These are phyloP conservation scores for Halocynthia roretzi DNA, from an alignment of 23 tunicate genomes.

Conservation along the genomic window DNA sequence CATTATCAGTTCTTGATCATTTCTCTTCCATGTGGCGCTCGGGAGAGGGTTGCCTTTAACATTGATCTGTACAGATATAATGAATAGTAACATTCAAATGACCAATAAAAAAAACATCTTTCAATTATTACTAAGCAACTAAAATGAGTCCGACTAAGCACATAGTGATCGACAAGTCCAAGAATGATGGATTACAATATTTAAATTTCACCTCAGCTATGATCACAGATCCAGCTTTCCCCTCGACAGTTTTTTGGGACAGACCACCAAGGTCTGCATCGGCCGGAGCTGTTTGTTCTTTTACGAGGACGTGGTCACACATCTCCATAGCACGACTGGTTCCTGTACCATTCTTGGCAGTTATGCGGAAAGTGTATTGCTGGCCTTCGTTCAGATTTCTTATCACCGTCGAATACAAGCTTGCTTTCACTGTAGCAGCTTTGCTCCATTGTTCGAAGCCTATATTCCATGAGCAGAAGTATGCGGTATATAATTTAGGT, in stretches of 20 bases:
- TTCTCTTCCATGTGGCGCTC: slow-evolving; percentile 49
- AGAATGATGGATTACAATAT: neutral
- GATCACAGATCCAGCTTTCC: slow-evolving; percentile 62
- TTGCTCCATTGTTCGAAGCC: slow-evolving; percentile 81
- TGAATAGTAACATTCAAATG: no score
- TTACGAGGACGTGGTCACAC: slow-evolving; percentile 54
- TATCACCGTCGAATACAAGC: slow-evolving; percentile 12
- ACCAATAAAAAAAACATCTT: no score
- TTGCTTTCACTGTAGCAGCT: slow-evolving; percentile 43
- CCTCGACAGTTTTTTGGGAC: slow-evolving; percentile 53
- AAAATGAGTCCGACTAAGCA: no score
- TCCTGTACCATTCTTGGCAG: slow-evolving; percentile 70
- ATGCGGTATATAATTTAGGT: neutral
- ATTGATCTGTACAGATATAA: no score
- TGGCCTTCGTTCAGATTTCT: slow-evolving; percentile 66
- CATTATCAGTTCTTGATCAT: slow-evolving; percentile 55
- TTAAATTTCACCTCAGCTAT: slow-evolving; percentile 9
- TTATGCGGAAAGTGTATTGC: slow-evolving; percentile 67
- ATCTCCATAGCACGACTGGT: slow-evolving; percentile 47
- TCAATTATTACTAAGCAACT: no score
- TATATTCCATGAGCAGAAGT: neutral
- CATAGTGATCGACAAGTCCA: no score
- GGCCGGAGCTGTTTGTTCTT: slow-evolving; percentile 78
- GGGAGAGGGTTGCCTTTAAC: slow-evolving; percentile 81
- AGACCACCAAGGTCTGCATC: slow-evolving; percentile 82